A percentile compares a stretch with the other conserved stretches of the same genome.
Conservation (phyloP, 2,888 invertebrate species). For the Synergus umbraculus region DNA sequence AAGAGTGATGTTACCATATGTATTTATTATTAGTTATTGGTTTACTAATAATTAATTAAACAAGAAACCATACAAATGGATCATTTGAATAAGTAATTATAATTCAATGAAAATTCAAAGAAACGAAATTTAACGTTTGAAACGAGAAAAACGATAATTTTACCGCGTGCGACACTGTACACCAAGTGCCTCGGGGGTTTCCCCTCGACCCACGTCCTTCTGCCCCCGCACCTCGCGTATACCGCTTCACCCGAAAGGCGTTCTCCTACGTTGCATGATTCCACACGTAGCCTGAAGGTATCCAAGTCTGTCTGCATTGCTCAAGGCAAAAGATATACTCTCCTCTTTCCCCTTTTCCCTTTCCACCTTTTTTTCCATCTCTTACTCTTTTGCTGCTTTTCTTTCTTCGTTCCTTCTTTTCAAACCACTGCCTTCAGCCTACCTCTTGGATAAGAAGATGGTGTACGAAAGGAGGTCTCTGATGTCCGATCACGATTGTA, state of each 20-base stretch:
- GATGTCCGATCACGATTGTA: neutral
- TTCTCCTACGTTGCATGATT: slow-evolving; percentile 68
- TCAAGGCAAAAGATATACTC: slow-evolving; percentile 57
- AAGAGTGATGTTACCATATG: too few relatives aligned
- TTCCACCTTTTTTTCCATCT: slow-evolving; percentile 50
- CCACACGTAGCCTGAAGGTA: slow-evolving; percentile 66
- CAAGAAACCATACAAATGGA: too few relatives aligned
- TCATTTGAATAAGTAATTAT: too few relatives aligned
- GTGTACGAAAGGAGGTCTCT: too few relatives aligned
- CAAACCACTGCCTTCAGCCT: slow-evolving; percentile 31
- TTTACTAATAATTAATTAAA: too few relatives aligned
- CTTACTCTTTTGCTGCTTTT: slow-evolving; percentile 43
- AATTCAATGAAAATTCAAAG: too few relatives aligned
- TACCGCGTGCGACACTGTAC: slow-evolving; percentile 19
- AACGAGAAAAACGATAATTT: neutral
- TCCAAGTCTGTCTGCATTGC: slow-evolving; percentile 67
- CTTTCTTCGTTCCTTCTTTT: slow-evolving; percentile 42
- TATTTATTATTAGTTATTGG: too few relatives aligned
- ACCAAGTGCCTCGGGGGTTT: slow-evolving; percentile 45
- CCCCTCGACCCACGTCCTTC: slow-evolving; percentile 44
- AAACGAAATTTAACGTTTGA: neutral
- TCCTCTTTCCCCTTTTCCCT: slow-evolving; percentile 40
- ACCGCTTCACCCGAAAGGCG: slow-evolving; percentile 50
- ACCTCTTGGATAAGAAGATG: neutral
- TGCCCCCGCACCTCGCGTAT: slow-evolving; percentile 32